Evolutionary conservation across 1,140 invertebrate genomes (phyloP).

Genomic region (Drosophila insularis): DNA sequence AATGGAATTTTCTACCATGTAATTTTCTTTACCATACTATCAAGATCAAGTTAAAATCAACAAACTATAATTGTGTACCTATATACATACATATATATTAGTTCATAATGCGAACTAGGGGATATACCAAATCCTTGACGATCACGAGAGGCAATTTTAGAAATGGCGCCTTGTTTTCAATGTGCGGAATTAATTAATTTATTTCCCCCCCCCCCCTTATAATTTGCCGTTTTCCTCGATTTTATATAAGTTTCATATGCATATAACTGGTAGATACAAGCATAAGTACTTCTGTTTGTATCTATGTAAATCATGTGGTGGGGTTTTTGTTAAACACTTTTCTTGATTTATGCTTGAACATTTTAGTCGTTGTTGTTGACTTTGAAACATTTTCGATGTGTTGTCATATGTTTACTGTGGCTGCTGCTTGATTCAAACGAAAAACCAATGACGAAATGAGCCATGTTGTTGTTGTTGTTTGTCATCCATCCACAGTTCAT

Average conservation of each 20-base stretch:
- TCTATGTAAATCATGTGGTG: not conserved
- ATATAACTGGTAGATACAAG: not conserved
- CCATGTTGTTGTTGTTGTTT: slow-evolving; percentile 24
- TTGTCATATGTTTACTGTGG: slow-evolving; percentile 4
- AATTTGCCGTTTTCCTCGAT: slow-evolving; percentile 26
- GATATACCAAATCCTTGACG: no score
- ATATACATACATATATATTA: no score
- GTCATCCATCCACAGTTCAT: slow-evolving; percentile 38
- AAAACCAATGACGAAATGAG: slow-evolving; percentile 47
- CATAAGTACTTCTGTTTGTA: not conserved
- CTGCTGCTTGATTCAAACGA: slow-evolving; percentile 37
- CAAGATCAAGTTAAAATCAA: no score
- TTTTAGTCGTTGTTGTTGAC: slow-evolving; percentile 24
- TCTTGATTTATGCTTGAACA: slow-evolving; percentile 28
- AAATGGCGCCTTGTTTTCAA: not conserved
- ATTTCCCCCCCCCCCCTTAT: not conserved
- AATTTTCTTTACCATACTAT: no score
- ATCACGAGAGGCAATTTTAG: not conserved
- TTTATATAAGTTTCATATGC: slow-evolving; percentile 11
- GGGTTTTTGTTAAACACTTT: slow-evolving; percentile 7
- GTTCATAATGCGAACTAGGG: no score
- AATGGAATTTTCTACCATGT: no score
- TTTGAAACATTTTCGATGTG: slow-evolving; percentile 36
- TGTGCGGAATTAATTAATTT: not conserved
- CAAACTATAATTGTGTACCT: no score